Evolutionary conservation across 2,888 invertebrate species (phyloP).

Genomic region (Pseudoips prasinana): DNA sequence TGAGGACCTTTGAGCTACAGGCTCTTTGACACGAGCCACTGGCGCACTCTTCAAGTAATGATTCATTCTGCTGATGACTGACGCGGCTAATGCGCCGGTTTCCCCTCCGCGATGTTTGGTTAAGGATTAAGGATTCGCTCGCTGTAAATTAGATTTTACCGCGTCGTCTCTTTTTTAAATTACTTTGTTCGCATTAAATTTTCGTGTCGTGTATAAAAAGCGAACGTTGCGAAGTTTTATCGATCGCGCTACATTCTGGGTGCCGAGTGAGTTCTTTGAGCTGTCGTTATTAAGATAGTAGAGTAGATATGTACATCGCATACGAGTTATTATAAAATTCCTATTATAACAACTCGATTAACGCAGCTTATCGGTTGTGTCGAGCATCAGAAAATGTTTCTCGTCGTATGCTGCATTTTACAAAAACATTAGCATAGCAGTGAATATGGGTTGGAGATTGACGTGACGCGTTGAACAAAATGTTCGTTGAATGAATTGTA

Average conservation of each 20-base stretch:
- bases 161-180: conserved; percentile 41
- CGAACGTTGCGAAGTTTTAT: conserved; percentile 19
- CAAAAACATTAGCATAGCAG: conserved; percentile 9
- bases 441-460: conserved; percentile 15
- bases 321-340: too few relatives aligned
- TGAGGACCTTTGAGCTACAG: conserved; percentile 77
- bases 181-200: conserved; percentile 30
- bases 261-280: conserved; percentile 9
- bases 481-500: conserved; percentile 25
- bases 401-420: conserved; percentile 1
- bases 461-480: conserved; percentile 23
- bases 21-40: conserved; percentile 81
- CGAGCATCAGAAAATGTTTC: background rate
- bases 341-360: background rate
- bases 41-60: conserved; percentile 81
- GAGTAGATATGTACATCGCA: background rate
- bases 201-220: conserved; percentile 17
- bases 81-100: conserved; percentile 76
- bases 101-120: conserved; percentile 60
- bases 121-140: conserved; percentile 58
- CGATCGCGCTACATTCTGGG: conserved; percentile 8
- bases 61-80: conserved; percentile 81
- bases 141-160: conserved; percentile 50
- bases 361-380: background rate
- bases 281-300: background rate